Conservation (phyloP, 1,140 invertebrate species). For the Trypoxylus dichotomus region DNA sequence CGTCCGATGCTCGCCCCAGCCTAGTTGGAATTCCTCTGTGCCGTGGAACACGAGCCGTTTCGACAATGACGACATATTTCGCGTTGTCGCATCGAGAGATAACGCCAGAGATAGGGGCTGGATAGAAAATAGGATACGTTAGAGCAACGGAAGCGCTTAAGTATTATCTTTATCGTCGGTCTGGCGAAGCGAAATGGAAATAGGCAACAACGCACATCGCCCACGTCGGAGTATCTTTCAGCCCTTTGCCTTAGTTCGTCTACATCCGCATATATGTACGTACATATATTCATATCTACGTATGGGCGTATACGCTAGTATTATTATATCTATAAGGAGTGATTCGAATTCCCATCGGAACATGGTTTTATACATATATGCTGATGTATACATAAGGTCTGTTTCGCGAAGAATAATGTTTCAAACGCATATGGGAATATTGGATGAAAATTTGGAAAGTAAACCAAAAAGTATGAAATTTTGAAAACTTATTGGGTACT, state of each 20-base stretch:
- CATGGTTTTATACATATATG: too few relatives aligned
- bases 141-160: conserved; percentile 1
- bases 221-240: too few relatives aligned
- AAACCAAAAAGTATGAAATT: too few relatives aligned
- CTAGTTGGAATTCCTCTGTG: not conserved
- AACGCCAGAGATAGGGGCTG: not conserved
- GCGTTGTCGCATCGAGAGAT: not conserved
- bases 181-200: not conserved
- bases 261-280: too few relatives aligned
- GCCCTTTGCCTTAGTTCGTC: not conserved
- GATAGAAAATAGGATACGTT: not conserved
- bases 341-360: not conserved
- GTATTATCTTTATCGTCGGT: conserved; percentile 13
- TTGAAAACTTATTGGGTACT: too few relatives aligned
- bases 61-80: not conserved
- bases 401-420: too few relatives aligned
- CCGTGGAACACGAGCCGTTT: not conserved
- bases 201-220: not conserved
- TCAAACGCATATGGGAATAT: too few relatives aligned
- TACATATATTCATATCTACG: not conserved
- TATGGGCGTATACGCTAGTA: not conserved
- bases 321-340: not conserved
- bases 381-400: too few relatives aligned
- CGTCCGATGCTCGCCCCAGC: not conserved
- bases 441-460: too few relatives aligned